phyloP scores from a whole-genome alignment of 2,797 vertebrate genomes.

The Acanthiza pusilla region DNA sequence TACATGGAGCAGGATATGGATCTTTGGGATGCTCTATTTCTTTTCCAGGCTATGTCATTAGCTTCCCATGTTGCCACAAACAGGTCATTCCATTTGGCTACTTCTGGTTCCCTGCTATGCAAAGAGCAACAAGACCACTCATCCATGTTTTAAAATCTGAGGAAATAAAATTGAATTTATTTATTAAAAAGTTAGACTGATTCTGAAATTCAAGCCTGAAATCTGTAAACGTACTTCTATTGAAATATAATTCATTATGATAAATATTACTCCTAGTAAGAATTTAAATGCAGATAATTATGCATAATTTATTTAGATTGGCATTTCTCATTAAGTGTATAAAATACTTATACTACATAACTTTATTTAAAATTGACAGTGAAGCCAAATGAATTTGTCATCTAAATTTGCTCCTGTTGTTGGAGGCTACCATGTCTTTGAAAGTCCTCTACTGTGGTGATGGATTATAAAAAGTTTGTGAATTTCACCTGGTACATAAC shows the following conservation, averaged over 20 bases:
- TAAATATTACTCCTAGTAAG: background rate
- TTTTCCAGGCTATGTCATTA: constrained; percentile 21
- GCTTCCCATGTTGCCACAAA: background rate
- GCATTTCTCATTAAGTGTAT: background rate
- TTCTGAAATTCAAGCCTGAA: background rate
- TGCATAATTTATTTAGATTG: background rate
- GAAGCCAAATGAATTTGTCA: background rate
- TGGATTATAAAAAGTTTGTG: background rate
- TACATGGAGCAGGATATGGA: background rate
- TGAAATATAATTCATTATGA: background rate
- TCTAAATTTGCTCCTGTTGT: background rate
- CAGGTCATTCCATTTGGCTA: background rate
- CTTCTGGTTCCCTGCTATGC: background rate
- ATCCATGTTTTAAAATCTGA: background rate
- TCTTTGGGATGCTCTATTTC: constrained; percentile 11
- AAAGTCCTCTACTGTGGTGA: background rate
- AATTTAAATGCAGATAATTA: background rate
- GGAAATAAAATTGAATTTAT: background rate
- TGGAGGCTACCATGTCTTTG: background rate
- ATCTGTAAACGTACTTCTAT: background rate
- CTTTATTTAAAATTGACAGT: background rate
- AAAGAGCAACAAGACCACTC: background rate
- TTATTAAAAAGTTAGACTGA: background rate
- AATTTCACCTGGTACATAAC: background rate
- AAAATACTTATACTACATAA: background rate